Base-by-base conservation (phyloP, 1,140 invertebrate species). In the Paralvinella palmiformis region DNA sequence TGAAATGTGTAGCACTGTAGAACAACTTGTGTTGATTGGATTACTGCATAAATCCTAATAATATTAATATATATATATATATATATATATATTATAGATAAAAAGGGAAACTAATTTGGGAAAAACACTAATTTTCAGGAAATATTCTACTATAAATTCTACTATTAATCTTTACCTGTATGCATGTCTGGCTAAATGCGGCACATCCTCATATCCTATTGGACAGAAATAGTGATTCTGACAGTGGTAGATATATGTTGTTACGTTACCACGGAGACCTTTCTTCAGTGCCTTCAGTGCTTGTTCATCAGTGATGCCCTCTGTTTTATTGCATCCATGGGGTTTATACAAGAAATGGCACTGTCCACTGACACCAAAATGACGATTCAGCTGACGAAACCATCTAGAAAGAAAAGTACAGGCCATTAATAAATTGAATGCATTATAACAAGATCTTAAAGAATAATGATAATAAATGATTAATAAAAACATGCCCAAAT, bases 161-260 rank as follows among this genome's bases (percentile, higher is more conserved):
- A n/a, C n/a, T n/a, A n/a, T n/a, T n/a, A n/a, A n/a, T 29, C 17
- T 50, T 64, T 67, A 78, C 77, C 66, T 70, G 67, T 79, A 79
- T 22, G 77, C 77, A 17, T 74, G 65, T 15, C 55, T 66, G 63
- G 68, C 65, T 29, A 61, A 66, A 13, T 65, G 48, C 10, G 76
- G 73, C 7, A 69, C 66, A 55, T 77, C 73, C 58, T 79, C 77
- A 68, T 69, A 79, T 17, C 77, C 76, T 32, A 79, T 73, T 7
- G 77, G 77, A 69, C 74, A 77, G 62, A 76, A 77, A 64, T 77
- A 79, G 66, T 79, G 77, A 52, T 78, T 78, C 31, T 75, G 72
- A 64, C 76, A 79, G 65, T 78, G 77, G 65, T 79, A 79, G 29
- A 79, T 74, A 45, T 69, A 78, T 17, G 72, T 57, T 1, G 63